These are phyloP conservation scores for Xiphias gladius DNA, from an alignment of 2,113 vertebrate genomes.

Conservation along the genomic window DNA sequence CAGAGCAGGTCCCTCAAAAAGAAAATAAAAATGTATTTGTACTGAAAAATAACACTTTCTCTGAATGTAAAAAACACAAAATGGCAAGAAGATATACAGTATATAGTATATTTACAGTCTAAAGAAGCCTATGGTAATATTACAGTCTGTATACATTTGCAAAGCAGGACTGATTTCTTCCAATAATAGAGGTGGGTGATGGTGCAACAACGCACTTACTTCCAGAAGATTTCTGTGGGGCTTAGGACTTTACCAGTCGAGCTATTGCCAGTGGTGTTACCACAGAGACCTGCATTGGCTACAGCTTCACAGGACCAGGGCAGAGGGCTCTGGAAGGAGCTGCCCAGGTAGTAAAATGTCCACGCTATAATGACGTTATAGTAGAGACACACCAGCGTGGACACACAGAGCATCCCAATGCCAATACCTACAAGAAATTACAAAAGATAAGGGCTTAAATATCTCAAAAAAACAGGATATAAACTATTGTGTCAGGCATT, in stretches of 20 bases:
- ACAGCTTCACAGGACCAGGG: conserved; percentile 87
- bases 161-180: background rate
- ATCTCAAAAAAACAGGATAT: background rate
- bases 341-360: conserved; percentile 88
- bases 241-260: conserved; percentile 66
- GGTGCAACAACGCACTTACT: conserved; percentile 78
- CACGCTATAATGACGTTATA: conserved; percentile 89
- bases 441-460: background rate
- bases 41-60: background rate
- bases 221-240: conserved; percentile 88
- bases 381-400: conserved; percentile 87
- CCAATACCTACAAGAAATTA: conserved; percentile 82
- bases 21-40: background rate
- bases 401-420: conserved; percentile 89
- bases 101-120: background rate
- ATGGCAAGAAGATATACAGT: background rate
- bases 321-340: conserved; percentile 87
- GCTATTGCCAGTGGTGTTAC: conserved; percentile 58
- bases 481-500: background rate
- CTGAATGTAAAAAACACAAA: background rate
- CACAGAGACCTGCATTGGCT: conserved; percentile 78
- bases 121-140: background rate
- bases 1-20: background rate
- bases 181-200: background rate
- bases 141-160: background rate